Conservation (phyloP, 2,888 invertebrate genomes). For the Dichetophora obliterata region DNA sequence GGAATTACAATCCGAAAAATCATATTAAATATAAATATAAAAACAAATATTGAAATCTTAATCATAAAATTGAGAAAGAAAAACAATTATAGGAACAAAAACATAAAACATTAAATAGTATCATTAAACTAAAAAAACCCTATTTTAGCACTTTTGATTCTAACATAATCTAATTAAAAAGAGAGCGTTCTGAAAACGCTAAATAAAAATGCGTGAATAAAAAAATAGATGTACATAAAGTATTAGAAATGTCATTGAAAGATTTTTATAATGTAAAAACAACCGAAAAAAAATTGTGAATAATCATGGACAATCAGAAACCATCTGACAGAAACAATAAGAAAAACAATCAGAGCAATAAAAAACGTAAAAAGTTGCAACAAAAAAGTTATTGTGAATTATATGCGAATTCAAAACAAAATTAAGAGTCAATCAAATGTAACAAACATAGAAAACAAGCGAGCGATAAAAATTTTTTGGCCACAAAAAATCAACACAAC, state of each 20-base stretch:
- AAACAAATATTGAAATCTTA: not conserved
- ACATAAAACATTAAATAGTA: not conserved
- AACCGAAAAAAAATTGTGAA: not conserved
- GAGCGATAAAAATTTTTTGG: slow-evolving; percentile 28
- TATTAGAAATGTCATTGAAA: too few species aligned
- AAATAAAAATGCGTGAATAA: too few species aligned
- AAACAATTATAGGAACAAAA: not conserved
- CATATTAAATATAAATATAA: not conserved
- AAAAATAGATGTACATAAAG: too few species aligned
- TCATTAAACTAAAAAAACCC: too few species aligned
- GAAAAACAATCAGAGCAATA: not conserved
- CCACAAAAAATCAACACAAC: slow-evolving; percentile 31
- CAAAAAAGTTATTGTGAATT: not conserved
- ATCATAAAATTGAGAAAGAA: not conserved
- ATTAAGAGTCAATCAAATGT: not conserved
- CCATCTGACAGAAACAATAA: not conserved
- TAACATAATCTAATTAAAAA: too few species aligned
- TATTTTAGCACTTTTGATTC: too few species aligned
- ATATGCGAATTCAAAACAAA: slow-evolving; percentile 8
- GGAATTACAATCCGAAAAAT: too few species aligned
- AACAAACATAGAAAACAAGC: slow-evolving; percentile 38
- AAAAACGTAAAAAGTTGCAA: not conserved
- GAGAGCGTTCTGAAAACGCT: too few species aligned
- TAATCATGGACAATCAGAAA: not conserved
- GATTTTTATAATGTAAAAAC: too few species aligned